Percentiles rank a stretch among this genome's conserved stretches.
These are phyloP conservation scores for Lates japonicus DNA, from an alignment of 2,797 vertebrate species.

Conservation along the genomic window DNA sequence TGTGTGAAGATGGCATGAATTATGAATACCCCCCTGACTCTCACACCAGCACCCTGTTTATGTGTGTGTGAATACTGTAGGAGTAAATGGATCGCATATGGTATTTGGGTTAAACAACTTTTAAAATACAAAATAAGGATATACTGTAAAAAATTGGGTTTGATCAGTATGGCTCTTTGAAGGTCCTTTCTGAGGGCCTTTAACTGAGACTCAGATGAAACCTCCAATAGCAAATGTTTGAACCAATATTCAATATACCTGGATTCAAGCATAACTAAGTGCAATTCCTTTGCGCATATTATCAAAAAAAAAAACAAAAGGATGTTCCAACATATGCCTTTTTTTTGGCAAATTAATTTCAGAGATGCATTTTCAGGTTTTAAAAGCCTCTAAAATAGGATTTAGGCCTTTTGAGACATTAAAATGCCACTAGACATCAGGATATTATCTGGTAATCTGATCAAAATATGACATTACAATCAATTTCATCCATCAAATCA, in stretches of 20 bases:
- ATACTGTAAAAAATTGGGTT: background rate
- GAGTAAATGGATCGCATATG: conserved; percentile 15
- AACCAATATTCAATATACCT: background rate
- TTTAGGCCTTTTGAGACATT: background rate
- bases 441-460: background rate
- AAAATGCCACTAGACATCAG: background rate
- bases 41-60: conserved; percentile 41
- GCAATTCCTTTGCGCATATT: background rate
- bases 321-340: background rate
- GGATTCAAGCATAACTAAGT: background rate
- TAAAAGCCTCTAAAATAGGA: background rate
- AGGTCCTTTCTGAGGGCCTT: background rate
- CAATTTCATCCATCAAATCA: conserved; percentile 1
- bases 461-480: conserved; percentile 2
- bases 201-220: background rate
- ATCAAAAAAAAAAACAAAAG: background rate
- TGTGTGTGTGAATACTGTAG: conserved; percentile 16
- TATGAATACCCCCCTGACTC: conserved; percentile 50
- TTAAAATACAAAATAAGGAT: background rate
- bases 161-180: background rate
- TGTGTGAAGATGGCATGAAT: conserved; percentile 68
- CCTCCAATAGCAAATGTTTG: background rate
- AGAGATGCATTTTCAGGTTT: background rate
- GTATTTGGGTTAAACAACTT: background rate
- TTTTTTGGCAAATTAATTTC: background rate